Conservation (phyloP, 1,140 invertebrate genomes). For the Habropoda laboriosa region DNA sequence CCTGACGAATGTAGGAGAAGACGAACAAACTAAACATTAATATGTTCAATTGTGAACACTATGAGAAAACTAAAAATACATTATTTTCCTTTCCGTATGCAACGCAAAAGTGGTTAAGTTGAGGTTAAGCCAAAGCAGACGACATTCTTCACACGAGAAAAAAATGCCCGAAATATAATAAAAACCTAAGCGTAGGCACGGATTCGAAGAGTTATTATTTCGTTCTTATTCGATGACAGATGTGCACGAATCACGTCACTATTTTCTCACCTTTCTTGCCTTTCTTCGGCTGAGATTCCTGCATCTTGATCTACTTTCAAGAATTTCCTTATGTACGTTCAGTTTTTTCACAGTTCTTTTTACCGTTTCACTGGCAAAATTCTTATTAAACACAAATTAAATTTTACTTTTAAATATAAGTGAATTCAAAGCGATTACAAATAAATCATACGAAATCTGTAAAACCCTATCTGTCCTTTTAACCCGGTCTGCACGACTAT, state of each 20-base stretch:
- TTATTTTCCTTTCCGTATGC: conserved; percentile 30
- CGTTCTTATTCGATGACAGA: not conserved
- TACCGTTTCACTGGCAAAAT: not conserved
- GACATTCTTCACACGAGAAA: conserved; percentile 34
- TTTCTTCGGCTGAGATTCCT: conserved; percentile 82
- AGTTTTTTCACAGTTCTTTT: conserved; percentile 31
- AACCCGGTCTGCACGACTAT: conserved; percentile 35
- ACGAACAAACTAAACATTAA: not conserved
- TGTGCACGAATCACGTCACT: not conserved
- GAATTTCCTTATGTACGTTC: conserved; percentile 25
- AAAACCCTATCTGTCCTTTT: conserved; percentile 1
- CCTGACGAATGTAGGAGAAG: not conserved
- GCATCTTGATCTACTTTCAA: conserved; percentile 73
- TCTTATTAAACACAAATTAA: not conserved
- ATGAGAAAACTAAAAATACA: not conserved
- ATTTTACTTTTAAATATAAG: not conserved
- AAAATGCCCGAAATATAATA: not conserved
- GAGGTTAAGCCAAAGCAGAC: conserved; percentile 65
- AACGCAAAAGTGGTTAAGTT: conserved; percentile 25
- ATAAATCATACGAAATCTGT: conserved; percentile 28
- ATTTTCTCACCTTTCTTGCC: conserved; percentile 76
- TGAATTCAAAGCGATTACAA: conserved; percentile 3
- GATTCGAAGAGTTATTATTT: not conserved
- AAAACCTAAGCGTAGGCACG: not conserved
- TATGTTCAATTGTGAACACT: not conserved